A percentile compares a stretch with the other conserved stretches of the same genome.
These are phyloP conservation scores for Papilio elwesi DNA, from an alignment of 2,888 invertebrate genomes.

Conservation along the genomic window DNA sequence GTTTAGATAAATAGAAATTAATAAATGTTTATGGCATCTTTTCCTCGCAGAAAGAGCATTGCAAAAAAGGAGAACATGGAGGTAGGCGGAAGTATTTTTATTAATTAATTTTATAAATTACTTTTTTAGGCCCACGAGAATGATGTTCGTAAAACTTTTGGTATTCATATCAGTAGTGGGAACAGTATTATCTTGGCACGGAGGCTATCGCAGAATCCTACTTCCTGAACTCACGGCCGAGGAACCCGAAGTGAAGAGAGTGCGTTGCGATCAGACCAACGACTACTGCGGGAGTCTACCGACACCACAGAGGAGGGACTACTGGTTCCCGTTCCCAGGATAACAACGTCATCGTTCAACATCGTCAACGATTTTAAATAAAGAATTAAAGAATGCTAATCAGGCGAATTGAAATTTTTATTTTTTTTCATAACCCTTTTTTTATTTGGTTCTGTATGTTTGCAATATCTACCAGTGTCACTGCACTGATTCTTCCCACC, in stretches of 20 bases:
- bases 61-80: too few relatives aligned
- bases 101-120: neutral
- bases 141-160: neutral
- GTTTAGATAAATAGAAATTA: too few relatives aligned
- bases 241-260: conserved; percentile 3
- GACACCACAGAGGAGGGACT: neutral
- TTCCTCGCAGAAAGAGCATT: too few relatives aligned
- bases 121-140: neutral
- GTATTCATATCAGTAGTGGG: neutral
- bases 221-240: neutral
- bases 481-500: too few relatives aligned
- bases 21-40: too few relatives aligned
- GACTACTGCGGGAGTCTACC: conserved; percentile 12
- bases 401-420: too few relatives aligned
- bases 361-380: neutral
- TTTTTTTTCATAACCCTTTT: too few relatives aligned
- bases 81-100: too few relatives aligned
- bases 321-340: conserved; percentile 11
- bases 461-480: too few relatives aligned
- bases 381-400: too few relatives aligned
- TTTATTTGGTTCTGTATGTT: too few relatives aligned
- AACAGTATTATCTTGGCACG: neutral
- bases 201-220: neutral
- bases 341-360: neutral
- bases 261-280: conserved; percentile 14